These are phyloP conservation scores for Chelonus formosanus DNA, from an alignment of 2,888 invertebrate species.

Conservation along the genomic window DNA sequence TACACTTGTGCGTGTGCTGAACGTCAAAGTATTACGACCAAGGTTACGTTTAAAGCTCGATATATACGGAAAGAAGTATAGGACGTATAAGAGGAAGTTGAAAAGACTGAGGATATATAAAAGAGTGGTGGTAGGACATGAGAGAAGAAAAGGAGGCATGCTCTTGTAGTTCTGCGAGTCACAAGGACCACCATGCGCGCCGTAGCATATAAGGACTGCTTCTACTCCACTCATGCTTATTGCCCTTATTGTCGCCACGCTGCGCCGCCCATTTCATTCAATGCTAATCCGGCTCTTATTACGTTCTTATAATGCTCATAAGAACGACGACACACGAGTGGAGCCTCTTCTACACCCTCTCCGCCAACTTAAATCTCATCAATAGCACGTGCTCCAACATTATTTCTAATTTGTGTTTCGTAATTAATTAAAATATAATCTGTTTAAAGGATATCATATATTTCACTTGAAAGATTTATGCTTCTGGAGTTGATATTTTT, in stretches of 20 bases:
- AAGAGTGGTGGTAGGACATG: conserved; percentile 12
- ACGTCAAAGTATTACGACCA: conserved; percentile 16
- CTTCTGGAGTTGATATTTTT: no score
- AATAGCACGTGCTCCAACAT: conserved; percentile 41
- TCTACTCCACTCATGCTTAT: conserved; percentile 44
- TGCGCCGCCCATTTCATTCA: conserved; percentile 63
- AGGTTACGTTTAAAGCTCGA: conserved; percentile 4
- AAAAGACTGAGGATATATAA: neutral
- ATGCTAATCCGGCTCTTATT: conserved; percentile 65
- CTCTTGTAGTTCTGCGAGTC: conserved; percentile 19
- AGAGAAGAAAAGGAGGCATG: conserved; percentile 17
- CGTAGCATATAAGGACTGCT: conserved; percentile 32
- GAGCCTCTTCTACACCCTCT: conserved; percentile 2
- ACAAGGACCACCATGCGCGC: conserved; percentile 49
- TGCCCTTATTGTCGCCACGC: conserved; percentile 51
- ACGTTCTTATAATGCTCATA: conserved; percentile 60
- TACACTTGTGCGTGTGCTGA: conserved; percentile 15
- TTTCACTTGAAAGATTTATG: no score
- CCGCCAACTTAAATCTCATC: conserved; percentile 27
- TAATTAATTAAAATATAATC: no score
- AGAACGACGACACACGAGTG: conserved; percentile 40
- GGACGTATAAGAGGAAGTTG: conserved; percentile 3
- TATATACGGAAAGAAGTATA: neutral
- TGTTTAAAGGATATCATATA: no score
- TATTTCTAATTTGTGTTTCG: neutral